Base-by-base conservation (phyloP, 53 echinoderm and acorn worm species). In the Temnopleurus reevesii region DNA sequence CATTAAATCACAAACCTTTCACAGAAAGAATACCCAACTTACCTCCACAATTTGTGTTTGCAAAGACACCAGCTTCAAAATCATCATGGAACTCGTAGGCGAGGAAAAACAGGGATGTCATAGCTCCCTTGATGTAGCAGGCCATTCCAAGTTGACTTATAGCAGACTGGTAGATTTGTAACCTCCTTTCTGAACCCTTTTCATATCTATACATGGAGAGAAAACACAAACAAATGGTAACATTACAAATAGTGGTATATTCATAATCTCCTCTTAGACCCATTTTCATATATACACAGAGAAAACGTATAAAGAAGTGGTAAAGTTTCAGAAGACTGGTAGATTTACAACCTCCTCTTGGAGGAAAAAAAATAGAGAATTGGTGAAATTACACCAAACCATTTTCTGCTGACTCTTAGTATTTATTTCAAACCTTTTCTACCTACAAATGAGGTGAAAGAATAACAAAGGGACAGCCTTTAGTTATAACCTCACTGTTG, bases 11-110 rank as follows among this genome's bases (percentile, higher is more conserved):
- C n/a, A n/a, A n/a, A n/a, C n/a, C n/a, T n/a, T n/a, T n/a, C n/a
- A n/a, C n/a, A n/a, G n/a, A n/a, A n/a, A n/a, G n/a, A n/a, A n/a
- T n/a, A n/a, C n/a, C n/a, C 17, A 15, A 23, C 92, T 82, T 76
- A 95, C 95, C 95, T 91, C 95, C 95, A 86, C 95, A 94, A 46
- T 95, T 95, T 55, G 95, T 86, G 59, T 95, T 95, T 44, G 93
- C 91, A 3, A 95, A 60, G 3, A 91, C 86, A 13, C 93, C 95
- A 28, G 43, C 66, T 54, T 95, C 95, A 92, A 95, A 93, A 57
- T 95, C 89, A 55, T 95, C 91, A 30, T 95, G 95, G 55, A 95
- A 95, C 60, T 92, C 92, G 26, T 91, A 59, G 12, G 92, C 95
- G 8, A 93, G 90, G 77, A 90, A 95, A 61, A 95, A 93, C 76